phyloP scores from a whole-genome alignment of 2,797 vertebrate genomes.

The Gymnoscopelus braueri region DNA sequence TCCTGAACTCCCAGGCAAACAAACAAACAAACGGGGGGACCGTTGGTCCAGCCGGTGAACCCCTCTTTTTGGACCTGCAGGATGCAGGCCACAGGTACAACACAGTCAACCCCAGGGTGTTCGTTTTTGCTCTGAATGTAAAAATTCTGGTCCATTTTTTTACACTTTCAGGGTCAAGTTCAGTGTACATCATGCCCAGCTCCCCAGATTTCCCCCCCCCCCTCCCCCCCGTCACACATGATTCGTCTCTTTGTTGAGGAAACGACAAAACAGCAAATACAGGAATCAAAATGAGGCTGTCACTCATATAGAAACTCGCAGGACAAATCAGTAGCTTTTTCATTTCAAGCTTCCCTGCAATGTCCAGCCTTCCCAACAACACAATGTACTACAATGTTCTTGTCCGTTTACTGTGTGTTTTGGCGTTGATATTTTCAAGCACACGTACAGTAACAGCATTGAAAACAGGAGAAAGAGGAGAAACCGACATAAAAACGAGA shows the following conservation, averaged over 20 bases:
- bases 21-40: conserved; percentile 76
- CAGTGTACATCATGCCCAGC: background rate
- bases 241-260: conserved; percentile 33
- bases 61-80: conserved; percentile 68
- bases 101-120: background rate
- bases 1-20: conserved; percentile 84
- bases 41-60: conserved; percentile 85
- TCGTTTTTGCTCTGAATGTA: too few species aligned
- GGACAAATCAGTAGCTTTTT: conserved; percentile 88
- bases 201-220: conserved; percentile 11
- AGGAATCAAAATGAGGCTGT: conserved; percentile 89
- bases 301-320: conserved; percentile 80
- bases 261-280: conserved; percentile 45
- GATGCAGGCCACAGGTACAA: conserved; percentile 29
- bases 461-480: background rate
- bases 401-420: conserved; percentile 15
- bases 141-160: too few species aligned
- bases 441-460: conserved; percentile 1
- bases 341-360: conserved; percentile 73
- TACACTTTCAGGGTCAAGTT: too few species aligned
- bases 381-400: background rate
- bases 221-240: conserved; percentile 2
- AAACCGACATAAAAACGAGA: conserved; percentile 28
- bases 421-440: conserved; percentile 16
- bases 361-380: conserved; percentile 15